Evolutionary conservation across 2,113 vertebrate species (phyloP).

Genomic region (Colossoma macropomum): DNA sequence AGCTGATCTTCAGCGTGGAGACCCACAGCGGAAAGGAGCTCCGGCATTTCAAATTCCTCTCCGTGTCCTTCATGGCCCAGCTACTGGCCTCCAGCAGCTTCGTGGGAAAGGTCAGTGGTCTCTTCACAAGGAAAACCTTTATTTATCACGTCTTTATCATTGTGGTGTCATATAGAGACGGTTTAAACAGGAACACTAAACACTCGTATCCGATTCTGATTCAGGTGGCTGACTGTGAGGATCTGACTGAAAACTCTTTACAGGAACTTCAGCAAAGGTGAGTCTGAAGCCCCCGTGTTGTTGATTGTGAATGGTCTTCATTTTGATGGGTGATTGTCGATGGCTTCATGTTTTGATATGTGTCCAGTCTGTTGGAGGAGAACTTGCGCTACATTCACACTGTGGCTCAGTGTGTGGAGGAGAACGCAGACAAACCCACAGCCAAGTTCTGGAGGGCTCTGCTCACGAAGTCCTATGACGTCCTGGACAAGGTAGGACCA

Average conservation of each 20-base stretch:
- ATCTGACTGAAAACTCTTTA: constrained; percentile 45
- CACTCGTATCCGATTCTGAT: not conserved
- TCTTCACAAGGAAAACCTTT: too few relatives aligned
- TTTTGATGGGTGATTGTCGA: too few relatives aligned
- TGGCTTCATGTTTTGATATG: not conserved
- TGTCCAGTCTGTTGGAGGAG: constrained; percentile 86
- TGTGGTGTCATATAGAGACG: not conserved
- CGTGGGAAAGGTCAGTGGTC: constrained; percentile 83
- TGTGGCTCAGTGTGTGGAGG: constrained; percentile 87
- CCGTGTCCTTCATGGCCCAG: constrained; percentile 90
- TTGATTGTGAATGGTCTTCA: not conserved
- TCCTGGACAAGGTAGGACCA: constrained; percentile 88
- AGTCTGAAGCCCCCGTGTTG: not conserved
- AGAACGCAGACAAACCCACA: constrained; percentile 83
- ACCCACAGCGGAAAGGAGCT: constrained; percentile 89
- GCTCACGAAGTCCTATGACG: constrained; percentile 90
- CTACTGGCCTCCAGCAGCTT: constrained; percentile 85
- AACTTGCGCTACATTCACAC: constrained; percentile 86
- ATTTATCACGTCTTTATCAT: too few relatives aligned
- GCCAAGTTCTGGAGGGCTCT: constrained; percentile 96
- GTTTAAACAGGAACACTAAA: not conserved
- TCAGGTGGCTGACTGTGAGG: constrained; percentile 68
- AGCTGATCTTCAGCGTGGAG: constrained; percentile 84
- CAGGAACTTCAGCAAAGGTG: constrained; percentile 78
- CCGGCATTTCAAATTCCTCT: constrained; percentile 91